A percentile compares a stretch with the other conserved stretches of the same genome.
These are phyloP conservation scores for Folsomia candida DNA, from an alignment of 2,888 invertebrate species.

Conservation along the genomic window DNA sequence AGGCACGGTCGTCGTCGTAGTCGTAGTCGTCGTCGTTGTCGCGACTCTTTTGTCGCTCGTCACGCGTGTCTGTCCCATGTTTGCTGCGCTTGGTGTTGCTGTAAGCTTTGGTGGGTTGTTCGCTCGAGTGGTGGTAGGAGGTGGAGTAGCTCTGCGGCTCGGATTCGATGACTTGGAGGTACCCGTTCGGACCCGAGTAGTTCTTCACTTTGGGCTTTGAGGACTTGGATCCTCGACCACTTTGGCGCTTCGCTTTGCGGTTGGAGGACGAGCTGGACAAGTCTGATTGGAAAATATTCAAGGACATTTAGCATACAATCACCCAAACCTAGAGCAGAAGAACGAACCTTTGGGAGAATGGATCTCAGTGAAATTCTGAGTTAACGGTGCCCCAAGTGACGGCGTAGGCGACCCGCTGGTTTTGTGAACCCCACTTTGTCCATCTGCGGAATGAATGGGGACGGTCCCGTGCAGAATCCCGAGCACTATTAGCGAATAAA, in stretches of 20 bases:
- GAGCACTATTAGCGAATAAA: too few species aligned
- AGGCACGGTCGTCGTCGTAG: not conserved
- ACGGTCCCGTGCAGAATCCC: too few species aligned
- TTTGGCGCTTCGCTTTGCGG: not conserved
- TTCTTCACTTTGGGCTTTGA: not conserved
- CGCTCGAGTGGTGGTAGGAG: not conserved
- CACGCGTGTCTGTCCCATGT: not conserved
- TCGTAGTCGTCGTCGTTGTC: not conserved
- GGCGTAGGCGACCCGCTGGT: too few species aligned
- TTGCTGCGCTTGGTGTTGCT: not conserved
- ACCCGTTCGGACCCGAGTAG: not conserved
- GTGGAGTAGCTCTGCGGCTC: constrained; percentile 6
- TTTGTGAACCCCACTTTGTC: too few species aligned
- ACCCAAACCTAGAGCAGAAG: too few species aligned
- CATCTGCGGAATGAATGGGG: too few species aligned
- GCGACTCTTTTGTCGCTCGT: too few species aligned
- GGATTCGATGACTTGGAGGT: constrained; percentile 1
- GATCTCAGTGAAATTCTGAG: too few species aligned
- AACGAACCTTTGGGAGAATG: too few species aligned
- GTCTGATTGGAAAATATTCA: too few species aligned
- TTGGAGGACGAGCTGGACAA: not conserved
- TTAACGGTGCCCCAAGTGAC: too few species aligned
- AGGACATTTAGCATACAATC: too few species aligned
- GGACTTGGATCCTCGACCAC: not conserved
- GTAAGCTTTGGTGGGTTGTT: not conserved